Percentiles rank a stretch among this genome's conserved stretches.
phyloP scores from a whole-genome alignment of 2,113 vertebrate genomes.

The Strigops habroptila region DNA sequence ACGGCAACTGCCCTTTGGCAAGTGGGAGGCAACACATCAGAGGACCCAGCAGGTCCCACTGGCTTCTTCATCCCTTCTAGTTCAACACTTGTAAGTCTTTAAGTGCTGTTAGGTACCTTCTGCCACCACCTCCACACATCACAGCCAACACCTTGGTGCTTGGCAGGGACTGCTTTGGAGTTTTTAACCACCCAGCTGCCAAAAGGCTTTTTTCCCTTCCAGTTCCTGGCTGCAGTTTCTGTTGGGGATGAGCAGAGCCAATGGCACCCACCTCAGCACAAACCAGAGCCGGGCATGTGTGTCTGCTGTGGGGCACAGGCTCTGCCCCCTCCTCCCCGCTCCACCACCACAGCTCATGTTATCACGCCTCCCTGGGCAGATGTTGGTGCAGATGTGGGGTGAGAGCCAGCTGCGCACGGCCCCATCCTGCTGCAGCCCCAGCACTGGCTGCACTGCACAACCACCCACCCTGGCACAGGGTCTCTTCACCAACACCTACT shows the following conservation, averaged over 20 bases:
- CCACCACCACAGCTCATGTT: background rate
- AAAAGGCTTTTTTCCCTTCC: background rate
- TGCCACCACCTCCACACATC: background rate
- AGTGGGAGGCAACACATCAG: accelerated
- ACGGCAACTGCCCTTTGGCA: background rate
- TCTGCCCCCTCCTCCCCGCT: background rate
- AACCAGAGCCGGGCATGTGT: accelerated
- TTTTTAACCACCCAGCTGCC: background rate
- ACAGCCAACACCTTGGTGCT: background rate
- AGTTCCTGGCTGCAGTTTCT: background rate
- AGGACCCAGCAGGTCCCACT: background rate
- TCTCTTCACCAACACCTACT: background rate
- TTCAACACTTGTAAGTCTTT: no score
- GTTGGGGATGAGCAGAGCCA: accelerated
- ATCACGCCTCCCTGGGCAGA: accelerated
- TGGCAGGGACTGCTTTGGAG: background rate
- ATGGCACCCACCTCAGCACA: background rate
- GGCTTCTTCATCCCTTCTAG: background rate
- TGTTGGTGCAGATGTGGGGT: background rate
- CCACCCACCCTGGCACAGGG: accelerated
- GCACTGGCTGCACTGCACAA: background rate
- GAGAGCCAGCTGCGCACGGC: background rate
- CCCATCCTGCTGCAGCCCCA: background rate
- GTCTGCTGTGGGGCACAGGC: background rate
- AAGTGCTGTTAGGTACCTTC: background rate